Evolutionary conservation across 2,113 vertebrate genomes (phyloP).

Genomic region (Anoura caudifer): DNA sequence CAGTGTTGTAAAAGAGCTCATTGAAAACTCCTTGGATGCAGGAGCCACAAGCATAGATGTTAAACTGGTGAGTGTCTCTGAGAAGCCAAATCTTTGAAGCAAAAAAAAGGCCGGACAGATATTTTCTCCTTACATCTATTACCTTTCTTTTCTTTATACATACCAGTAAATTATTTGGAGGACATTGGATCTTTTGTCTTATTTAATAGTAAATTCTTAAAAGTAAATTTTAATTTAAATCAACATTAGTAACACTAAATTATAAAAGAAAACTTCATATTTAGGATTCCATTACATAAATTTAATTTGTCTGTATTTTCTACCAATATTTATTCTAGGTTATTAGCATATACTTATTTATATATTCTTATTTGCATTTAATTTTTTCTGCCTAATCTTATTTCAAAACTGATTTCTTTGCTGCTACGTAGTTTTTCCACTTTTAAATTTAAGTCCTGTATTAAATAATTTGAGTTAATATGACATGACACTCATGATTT

Average conservation of each 20-base stretch:
- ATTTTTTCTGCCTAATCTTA: neutral
- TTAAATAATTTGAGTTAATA: conserved; percentile 1
- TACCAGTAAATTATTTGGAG: neutral
- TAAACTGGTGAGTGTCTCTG: conserved; percentile 87
- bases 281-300: neutral
- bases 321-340: neutral
- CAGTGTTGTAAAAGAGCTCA: conserved; percentile 94
- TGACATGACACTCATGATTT: neutral
- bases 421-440: conserved; percentile 6
- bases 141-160: neutral
- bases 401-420: neutral
- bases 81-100: neutral
- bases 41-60: conserved; percentile 89
- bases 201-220: conserved; percentile 22
- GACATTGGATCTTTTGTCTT: neutral
- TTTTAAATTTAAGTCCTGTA: neutral
- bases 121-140: neutral
- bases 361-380: neutral
- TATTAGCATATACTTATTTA: conserved; percentile 17
- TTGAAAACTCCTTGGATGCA: conserved; percentile 96
- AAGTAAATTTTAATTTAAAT: conserved; percentile 24
- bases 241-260: neutral
- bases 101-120: neutral
- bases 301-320: conserved; percentile 16
- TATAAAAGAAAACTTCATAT: neutral